Conservation (phyloP, 2,797 vertebrate genomes). For the Fistularia tabacaria region DNA sequence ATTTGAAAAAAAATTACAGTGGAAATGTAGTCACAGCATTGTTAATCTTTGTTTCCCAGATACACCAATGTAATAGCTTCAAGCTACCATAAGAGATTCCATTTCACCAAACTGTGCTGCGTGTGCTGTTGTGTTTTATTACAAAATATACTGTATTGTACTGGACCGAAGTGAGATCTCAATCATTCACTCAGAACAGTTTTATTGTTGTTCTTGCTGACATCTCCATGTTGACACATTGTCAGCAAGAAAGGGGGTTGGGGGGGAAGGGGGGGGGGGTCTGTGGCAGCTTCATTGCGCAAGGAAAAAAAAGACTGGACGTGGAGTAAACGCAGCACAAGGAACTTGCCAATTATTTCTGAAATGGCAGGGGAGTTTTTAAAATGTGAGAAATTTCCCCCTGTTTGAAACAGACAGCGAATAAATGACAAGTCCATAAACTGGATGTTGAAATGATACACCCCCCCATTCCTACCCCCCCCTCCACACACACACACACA, state of each 20-base stretch:
- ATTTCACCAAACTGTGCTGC: constrained; percentile 4
- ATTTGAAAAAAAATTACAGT: background rate
- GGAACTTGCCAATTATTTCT: constrained; percentile 75
- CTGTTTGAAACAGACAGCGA: constrained; percentile 56
- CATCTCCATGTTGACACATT: constrained; percentile 69
- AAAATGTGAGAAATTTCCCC: constrained; percentile 66
- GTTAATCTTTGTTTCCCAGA: background rate
- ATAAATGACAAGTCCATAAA: constrained; percentile 74
- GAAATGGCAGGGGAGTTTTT: constrained; percentile 74
- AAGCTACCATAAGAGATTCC: constrained; percentile 9
- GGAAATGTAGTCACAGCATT: background rate
- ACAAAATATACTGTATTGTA: constrained; percentile 50
- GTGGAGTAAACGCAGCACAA: constrained; percentile 57
- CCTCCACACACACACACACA: constrained; percentile 4
- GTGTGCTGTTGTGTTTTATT: constrained; percentile 47
- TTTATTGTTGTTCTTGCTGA: constrained; percentile 74
- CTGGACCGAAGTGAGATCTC: constrained; percentile 65
- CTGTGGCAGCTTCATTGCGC: constrained; percentile 55
- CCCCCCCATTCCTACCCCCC: constrained; percentile 17
- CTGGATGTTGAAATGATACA: constrained; percentile 66
- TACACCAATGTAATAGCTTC: background rate
- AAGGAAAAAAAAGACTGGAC: constrained; percentile 44
- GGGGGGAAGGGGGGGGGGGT: constrained; percentile 18
- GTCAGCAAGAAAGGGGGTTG: constrained; percentile 62
- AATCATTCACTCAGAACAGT: constrained; percentile 63